These are phyloP conservation scores for Clusia tigrina DNA, from an alignment of 2,888 invertebrate genomes.

Conservation along the genomic window DNA sequence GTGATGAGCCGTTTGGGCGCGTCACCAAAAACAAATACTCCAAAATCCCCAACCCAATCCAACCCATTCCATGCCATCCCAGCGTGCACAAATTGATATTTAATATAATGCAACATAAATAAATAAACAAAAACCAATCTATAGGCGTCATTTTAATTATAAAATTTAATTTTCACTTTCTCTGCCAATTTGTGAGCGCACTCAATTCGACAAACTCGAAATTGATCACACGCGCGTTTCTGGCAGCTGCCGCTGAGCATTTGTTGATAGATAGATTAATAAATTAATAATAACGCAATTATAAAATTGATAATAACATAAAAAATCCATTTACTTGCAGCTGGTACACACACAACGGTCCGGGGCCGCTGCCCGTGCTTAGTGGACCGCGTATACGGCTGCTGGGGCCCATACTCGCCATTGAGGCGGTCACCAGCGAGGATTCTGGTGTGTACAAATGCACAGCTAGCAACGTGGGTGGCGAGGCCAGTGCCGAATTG, in stretches of 20 bases:
- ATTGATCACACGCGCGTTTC: no score
- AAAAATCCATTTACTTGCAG: no score
- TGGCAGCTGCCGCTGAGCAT: no score
- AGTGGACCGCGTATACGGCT: conserved; percentile 73
- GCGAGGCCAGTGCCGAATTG: conserved; percentile 75
- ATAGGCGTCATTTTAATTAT: neutral
- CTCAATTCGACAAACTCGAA: neutral
- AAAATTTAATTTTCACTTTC: neutral
- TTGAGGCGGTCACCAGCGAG: conserved; percentile 75
- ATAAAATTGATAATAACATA: neutral
- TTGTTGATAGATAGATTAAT: no score
- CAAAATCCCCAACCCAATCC: no score
- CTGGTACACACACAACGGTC: conserved; percentile 74
- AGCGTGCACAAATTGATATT: no score
- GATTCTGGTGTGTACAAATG: conserved; percentile 76
- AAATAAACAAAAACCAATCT: neutral
- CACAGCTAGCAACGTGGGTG: conserved; percentile 74
- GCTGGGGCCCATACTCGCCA: conserved; percentile 74
- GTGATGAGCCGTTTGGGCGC: neutral
- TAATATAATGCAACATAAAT: no score
- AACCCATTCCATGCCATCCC: no score
- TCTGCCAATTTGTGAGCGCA: neutral
- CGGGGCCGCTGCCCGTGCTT: conserved; percentile 71
- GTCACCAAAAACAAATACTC: neutral
- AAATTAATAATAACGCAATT: neutral